These are phyloP conservation scores for Campoletis sonorensis DNA, from an alignment of 1,140 invertebrate genomes.

Conservation along the genomic window DNA sequence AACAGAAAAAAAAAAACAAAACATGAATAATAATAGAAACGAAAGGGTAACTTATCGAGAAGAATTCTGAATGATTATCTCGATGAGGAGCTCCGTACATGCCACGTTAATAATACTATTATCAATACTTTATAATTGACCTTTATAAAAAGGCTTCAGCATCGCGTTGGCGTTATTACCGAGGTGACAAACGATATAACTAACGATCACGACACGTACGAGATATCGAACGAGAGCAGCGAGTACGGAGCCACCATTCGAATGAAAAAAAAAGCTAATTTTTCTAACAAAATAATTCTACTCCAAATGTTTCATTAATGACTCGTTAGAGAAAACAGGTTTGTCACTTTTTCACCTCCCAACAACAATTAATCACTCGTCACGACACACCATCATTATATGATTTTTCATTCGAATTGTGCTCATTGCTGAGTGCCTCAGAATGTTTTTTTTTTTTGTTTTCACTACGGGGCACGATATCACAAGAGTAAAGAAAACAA, in stretches of 20 bases:
- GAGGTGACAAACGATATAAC: neutral
- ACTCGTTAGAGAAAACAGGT: neutral
- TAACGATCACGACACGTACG: constrained; percentile 2
- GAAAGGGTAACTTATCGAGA: neutral
- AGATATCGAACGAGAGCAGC: constrained; percentile 9
- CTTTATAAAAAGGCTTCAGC: neutral
- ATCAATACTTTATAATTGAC: too few relatives aligned
- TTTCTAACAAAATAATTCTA: too few relatives aligned
- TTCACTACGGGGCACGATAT: too few relatives aligned
- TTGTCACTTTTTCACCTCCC: too few relatives aligned
- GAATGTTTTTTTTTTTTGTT: too few relatives aligned
- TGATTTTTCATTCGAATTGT: neutral
- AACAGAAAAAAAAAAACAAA: neutral
- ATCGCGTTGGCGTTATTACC: too few relatives aligned
- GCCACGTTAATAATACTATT: too few relatives aligned
- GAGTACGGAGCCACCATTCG: neutral
- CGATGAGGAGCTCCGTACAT: too few relatives aligned
- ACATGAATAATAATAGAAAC: constrained; percentile 10
- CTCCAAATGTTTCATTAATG: neutral
- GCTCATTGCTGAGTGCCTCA: neutral
- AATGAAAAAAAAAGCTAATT: neutral
- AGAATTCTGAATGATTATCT: neutral
- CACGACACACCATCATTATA: too few relatives aligned
- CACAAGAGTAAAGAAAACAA: neutral
- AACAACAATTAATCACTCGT: neutral